Conservation (phyloP, 2,113 vertebrate genomes). For the Megaptera novaeangliae region DNA sequence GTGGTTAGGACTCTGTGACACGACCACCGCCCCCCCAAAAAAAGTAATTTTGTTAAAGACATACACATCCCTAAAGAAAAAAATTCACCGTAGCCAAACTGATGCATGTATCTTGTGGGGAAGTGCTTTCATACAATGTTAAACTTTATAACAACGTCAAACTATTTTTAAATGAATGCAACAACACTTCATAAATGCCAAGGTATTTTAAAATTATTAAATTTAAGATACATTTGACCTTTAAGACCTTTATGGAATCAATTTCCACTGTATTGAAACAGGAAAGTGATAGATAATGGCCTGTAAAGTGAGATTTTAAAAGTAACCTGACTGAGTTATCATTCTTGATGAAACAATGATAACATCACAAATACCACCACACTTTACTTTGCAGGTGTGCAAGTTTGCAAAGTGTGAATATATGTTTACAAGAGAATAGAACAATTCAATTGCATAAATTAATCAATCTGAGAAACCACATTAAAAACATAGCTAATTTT, state of each 20-base stretch:
- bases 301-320: constrained; percentile 70
- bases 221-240: constrained; percentile 72
- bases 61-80: constrained; percentile 1
- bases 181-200: constrained; percentile 58
- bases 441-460: constrained; percentile 72
- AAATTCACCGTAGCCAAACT: background rate
- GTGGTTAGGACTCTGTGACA: background rate
- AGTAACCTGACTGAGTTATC: constrained; percentile 52
- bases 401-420: constrained; percentile 63
- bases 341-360: constrained; percentile 66
- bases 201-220: constrained; percentile 23
- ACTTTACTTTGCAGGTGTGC: constrained; percentile 60
- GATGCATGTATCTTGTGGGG: background rate
- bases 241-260: constrained; percentile 64
- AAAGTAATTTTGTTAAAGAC: background rate
- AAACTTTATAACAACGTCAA: constrained; percentile 73
- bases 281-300: constrained; percentile 66
- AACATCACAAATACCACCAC: constrained; percentile 53
- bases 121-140: constrained; percentile 68
- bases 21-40: background rate
- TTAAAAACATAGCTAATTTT: constrained; percentile 74
- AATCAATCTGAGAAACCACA: constrained; percentile 76
- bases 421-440: constrained; percentile 58
- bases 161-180: constrained; percentile 61
- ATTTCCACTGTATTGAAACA: constrained; percentile 4